Evolutionary conservation across 1,140 invertebrate genomes (phyloP), one percentile per base, ranked within the genome.

Genomic region (Leptopilina clavipes): DNA sequence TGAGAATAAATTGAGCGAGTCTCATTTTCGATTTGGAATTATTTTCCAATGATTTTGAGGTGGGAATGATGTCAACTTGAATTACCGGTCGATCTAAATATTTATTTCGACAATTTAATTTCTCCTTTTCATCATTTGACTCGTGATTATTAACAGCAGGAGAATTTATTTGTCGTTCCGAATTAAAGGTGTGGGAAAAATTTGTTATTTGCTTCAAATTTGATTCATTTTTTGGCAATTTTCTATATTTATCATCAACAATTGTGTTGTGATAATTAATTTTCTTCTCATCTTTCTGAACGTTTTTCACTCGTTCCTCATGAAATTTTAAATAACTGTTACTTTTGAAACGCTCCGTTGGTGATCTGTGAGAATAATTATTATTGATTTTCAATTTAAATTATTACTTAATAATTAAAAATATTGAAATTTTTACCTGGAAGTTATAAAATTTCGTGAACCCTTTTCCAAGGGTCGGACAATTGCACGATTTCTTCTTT

Each of bases 81-180:
- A 56, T 74, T n/a, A 40, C 14, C 17, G 73, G 25, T 74, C 22
- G 40, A 18, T 73, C 72, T 11, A 52, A 40, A 11, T 73, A 19
- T 22, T 54, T 17, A 54, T 1, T 74, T 1, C 10, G 11, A 8
- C n/a, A 2, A 43, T 19, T 25, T 1, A 37, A 45, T 31, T 45
- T 70, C 7, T 45, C 56, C 14, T 48, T n/a, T 31, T 73, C 0
- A 11, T 48, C 19, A 65, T 65, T 19, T 2, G 6, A 3, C 11
- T 10, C 6, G 3, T 31, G 12, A 3, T 31, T 18, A 65, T 65
- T 65, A 7, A 14, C 1, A 5, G 14, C 14, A 1, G 12, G 10
- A 31, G 22, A 65, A 65, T 65, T 12, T 0, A 31, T 14, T 31
- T 65, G 10, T 25, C 56, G 2, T 31, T 65, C 56, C 9, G 56